Evolutionary conservation across 2,113 vertebrate species (phyloP), one percentile per base, ranked within the genome.

Genomic region (Eulemur rufifrons): DNA sequence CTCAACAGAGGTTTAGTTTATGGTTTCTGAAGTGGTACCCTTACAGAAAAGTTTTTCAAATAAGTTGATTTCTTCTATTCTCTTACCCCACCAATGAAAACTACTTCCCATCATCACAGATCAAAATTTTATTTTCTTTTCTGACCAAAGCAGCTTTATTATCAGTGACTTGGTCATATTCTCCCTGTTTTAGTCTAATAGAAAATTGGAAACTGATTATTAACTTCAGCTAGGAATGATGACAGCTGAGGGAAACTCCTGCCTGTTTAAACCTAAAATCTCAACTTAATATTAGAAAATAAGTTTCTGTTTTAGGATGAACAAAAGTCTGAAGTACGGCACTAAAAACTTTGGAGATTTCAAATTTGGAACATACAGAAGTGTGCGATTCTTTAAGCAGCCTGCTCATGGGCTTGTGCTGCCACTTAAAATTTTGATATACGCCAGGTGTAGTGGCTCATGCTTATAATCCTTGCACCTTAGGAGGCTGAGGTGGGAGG

Each of bases 11-110:
- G 61, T 37, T 91, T 93, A 81, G 81, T n/a, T 69, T 80, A 54
- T 4, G 45, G n/a, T 42, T 77, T 98, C 86, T 94, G 84, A 95
- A 87, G 15, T 21, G 20, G 1, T 29, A 17, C 17, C 37, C 34
- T 88, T 69, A n/a, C 39, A 77, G 29, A 89, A 94, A 17, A 64
- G 27, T 50, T 95, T 74, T 64, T 52, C 54, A 21, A 66, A 7
- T 47, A 47, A 37, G 64, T 37, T 45, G 81, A 89, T 97, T 66
- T 74, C 83, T 81, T 42, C 89, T 92, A 95, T 91, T 54, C 56
- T 92, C n/a, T 47, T 47, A 54, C 39, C 56, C 23, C 23, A 54
- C 18, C 56, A 71, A 81, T 66, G 29, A 73, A 87, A 59, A 50
- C 27, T 50, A 11, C 63, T 74, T n/a, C 29, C 34, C 29, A 80